phyloP scores from a whole-genome alignment of 1,140 invertebrate species.

The Drosophila orosa region DNA sequence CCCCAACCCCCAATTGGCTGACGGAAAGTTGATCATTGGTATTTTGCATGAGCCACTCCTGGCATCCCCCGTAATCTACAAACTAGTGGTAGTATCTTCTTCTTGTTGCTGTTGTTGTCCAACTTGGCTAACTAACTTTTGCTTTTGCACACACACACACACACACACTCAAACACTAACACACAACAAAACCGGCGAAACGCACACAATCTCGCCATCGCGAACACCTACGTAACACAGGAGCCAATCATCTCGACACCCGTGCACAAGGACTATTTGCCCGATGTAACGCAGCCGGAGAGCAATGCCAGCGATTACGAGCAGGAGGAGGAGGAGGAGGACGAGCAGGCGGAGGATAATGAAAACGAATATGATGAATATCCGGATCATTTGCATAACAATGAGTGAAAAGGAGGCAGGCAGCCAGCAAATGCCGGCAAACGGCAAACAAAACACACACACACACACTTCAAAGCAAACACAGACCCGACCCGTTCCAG shows the following conservation, averaged over 20 bases:
- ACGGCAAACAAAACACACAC: constrained; percentile 30
- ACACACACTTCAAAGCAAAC: constrained; percentile 58
- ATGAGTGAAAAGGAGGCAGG: constrained; percentile 73
- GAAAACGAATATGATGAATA: constrained; percentile 84
- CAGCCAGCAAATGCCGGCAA: constrained; percentile 46
- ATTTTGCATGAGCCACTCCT: constrained; percentile 57
- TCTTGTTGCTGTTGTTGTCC: constrained; percentile 60
- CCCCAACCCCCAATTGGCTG: constrained; percentile 37
- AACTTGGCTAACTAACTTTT: constrained; percentile 79
- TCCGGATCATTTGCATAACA: constrained; percentile 84
- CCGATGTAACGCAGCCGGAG: constrained; percentile 83
- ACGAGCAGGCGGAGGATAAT: constrained; percentile 79
- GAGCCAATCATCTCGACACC: constrained; percentile 83
- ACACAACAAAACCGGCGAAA: constrained; percentile 32
- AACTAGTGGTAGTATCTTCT: constrained; percentile 46
- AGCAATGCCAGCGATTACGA: constrained; percentile 83
- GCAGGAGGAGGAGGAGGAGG: constrained; percentile 83
- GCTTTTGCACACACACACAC: constrained; percentile 71
- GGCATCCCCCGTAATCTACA: constrained; percentile 11
- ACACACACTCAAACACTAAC: constrained; percentile 33
- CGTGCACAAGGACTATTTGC: constrained; percentile 84
- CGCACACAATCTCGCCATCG: constrained; percentile 47
- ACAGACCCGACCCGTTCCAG: constrained; percentile 46
- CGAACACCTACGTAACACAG: constrained; percentile 52
- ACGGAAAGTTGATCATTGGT: constrained; percentile 43